Base-by-base conservation (phyloP, 2,797 vertebrate genomes). In the Coendou prehensilis region DNA sequence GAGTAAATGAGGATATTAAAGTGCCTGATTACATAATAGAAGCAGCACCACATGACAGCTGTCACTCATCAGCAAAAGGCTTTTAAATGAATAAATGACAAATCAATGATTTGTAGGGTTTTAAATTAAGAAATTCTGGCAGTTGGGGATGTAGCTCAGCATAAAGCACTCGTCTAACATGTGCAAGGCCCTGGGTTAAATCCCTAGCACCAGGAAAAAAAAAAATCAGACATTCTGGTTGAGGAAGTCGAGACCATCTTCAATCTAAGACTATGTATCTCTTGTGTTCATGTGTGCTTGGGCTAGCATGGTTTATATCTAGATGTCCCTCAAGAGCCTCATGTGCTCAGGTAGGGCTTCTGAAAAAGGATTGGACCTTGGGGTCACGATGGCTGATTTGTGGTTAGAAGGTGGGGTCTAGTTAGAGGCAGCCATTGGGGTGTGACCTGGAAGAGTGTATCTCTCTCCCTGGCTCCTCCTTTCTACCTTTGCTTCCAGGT, bases 1-100 rank as follows among this genome's bases (percentile, higher is more conserved):
- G 73, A 94, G 28, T 94, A 45, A 83, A 57, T 37, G 33, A 82
- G 18, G 71, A 59, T 83, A 95, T 57, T 91, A 80, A 96, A 64
- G 33, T 87, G 61, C 73, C 59, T 90, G 59, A 75, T 69, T 37
- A 67, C 9, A 75, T 45, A 67, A 73, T 64, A 82, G 8, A 84
- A 67, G 86, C 78, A 83, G 20, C 26, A 73, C 84, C 79, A 79
- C 5, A 52, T 28, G 22, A 26, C 50, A 73, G 56, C 56, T 73
- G 79, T 64, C 37, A 84, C 22, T 61, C 67, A 82, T 41, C 45
- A 92, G 50, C n/a, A 52, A 78, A 69, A 76, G 47, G 30, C 5
- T 14, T 95, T 73, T 73, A 47, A 87, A 73, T 61, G n/a, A 84
- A 61, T 86, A 82, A 92, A 82, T 6, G 83, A 83, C 41, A 20